These are phyloP conservation scores for Halcyon senegalensis DNA, from an alignment of 2,113 vertebrate species.

Conservation along the genomic window DNA sequence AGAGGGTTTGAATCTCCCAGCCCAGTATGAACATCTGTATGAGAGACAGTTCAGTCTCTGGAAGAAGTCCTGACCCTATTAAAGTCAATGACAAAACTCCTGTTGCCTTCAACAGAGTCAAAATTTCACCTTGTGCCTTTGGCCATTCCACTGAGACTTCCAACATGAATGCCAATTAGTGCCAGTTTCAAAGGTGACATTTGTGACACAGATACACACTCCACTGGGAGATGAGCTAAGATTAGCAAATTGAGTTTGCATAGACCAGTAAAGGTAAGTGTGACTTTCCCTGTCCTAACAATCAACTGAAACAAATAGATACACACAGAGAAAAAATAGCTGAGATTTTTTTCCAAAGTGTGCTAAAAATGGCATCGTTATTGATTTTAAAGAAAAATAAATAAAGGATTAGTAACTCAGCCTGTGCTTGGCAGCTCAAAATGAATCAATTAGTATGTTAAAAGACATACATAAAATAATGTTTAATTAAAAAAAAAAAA, in stretches of 20 bases:
- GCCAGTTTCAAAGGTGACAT: slow-evolving; percentile 53
- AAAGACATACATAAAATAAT: slow-evolving; percentile 57
- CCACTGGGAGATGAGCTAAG: slow-evolving; percentile 17
- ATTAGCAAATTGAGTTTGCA: slow-evolving; percentile 27
- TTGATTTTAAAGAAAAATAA: slow-evolving; percentile 29
- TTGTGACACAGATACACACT: background rate
- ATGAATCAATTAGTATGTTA: slow-evolving; percentile 63
- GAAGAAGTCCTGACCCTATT: slow-evolving; percentile 54
- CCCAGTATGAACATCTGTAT: slow-evolving; percentile 6
- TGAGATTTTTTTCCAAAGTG: background rate
- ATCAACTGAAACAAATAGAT: slow-evolving; percentile 32
- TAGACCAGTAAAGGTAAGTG: background rate
- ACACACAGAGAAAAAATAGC: background rate
- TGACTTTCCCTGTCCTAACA: slow-evolving; percentile 34
- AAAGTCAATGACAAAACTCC: slow-evolving; percentile 52
- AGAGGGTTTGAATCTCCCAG: slow-evolving; percentile 12
- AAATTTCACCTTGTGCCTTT: slow-evolving; percentile 44
- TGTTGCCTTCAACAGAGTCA: slow-evolving; percentile 22
- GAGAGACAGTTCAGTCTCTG: background rate
- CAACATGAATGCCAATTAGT: slow-evolving; percentile 65
- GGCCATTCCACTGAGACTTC: slow-evolving; percentile 33
- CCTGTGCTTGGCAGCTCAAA: background rate
- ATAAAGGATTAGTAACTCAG: slow-evolving; percentile 36
- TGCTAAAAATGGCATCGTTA: background rate
- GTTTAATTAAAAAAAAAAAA: slow-evolving; percentile 44